Percentiles rank a stretch among this genome's conserved stretches.
These are phyloP conservation scores for Drosophila ohnishii DNA, from an alignment of 1,140 invertebrate species.

Conservation along the genomic window DNA sequence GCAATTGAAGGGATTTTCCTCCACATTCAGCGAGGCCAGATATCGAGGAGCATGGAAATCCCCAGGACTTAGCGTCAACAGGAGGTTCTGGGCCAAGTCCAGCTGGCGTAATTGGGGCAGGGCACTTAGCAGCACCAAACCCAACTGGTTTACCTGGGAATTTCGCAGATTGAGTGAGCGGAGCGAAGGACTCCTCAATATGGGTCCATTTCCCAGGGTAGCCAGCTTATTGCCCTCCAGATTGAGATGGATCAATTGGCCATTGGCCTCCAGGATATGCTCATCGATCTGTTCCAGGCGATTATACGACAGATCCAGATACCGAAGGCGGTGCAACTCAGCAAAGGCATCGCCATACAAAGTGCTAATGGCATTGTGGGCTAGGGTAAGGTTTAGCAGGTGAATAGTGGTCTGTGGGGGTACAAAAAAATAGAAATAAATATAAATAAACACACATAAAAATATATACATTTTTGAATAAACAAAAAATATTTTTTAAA, in stretches of 20 bases:
- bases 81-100: constrained; percentile 71
- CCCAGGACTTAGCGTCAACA: constrained; percentile 60
- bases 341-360: constrained; percentile 71
- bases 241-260: constrained; percentile 57
- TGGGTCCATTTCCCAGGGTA: constrained; percentile 41
- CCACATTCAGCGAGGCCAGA: constrained; percentile 59
- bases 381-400: constrained; percentile 61
- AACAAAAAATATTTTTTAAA: not conserved
- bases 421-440: not conserved
- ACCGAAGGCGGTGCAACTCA: constrained; percentile 48
- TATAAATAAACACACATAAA: not conserved
- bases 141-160: constrained; percentile 70
- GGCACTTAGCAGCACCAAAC: constrained; percentile 41
- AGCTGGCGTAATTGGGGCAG: constrained; percentile 66
- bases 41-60: constrained; percentile 56
- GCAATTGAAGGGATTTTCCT: constrained; percentile 74
- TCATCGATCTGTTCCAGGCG: constrained; percentile 75
- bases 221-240: constrained; percentile 77
- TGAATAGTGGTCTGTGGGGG: constrained; percentile 53
- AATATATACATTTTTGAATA: not conserved
- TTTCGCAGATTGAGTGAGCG: constrained; percentile 69
- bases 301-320: constrained; percentile 76
- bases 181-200: constrained; percentile 60
- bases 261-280: constrained; percentile 68
- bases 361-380: constrained; percentile 73